Conservation (phyloP, 2,888 invertebrate genomes). For the Apamea anceps region DNA sequence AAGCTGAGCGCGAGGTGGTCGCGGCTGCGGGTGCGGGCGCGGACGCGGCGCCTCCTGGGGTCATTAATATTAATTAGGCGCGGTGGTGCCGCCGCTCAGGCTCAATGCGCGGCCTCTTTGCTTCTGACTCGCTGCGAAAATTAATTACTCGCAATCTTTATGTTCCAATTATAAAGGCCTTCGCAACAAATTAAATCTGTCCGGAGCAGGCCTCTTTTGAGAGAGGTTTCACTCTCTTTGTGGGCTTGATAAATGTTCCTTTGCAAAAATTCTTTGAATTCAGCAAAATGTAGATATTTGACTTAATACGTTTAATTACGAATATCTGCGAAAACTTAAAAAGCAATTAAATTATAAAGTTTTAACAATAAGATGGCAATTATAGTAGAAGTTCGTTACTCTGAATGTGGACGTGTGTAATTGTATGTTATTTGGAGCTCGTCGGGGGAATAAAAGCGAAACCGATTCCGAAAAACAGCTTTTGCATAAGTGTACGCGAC, state of each 20-base stretch:
- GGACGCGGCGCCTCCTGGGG: conserved; percentile 83
- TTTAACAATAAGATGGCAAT: conserved; percentile 79
- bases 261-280: conserved; percentile 87
- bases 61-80: conserved; percentile 90
- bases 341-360: conserved; percentile 74
- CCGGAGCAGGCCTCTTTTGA: conserved; percentile 89
- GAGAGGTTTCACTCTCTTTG: conserved; percentile 90
- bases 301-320: conserved; percentile 85
- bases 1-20: conserved; percentile 70
- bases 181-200: conserved; percentile 91
- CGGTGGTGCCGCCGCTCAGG: conserved; percentile 82
- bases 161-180: conserved; percentile 91
- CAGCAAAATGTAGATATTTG: conserved; percentile 84
- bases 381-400: conserved; percentile 77
- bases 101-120: conserved; percentile 88
- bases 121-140: conserved; percentile 90
- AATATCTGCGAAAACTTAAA: conserved; percentile 79
- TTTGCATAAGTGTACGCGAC: conserved; percentile 88
- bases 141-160: conserved; percentile 91
- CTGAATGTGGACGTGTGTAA: conserved; percentile 80
- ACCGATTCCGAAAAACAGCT: conserved; percentile 85
- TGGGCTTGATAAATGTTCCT: conserved; percentile 90
- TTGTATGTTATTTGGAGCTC: conserved; percentile 84
- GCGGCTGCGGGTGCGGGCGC: conserved; percentile 65
- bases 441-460: conserved; percentile 84